Conservation (phyloP, 1,140 invertebrate species). For the Ips nitidus region DNA sequence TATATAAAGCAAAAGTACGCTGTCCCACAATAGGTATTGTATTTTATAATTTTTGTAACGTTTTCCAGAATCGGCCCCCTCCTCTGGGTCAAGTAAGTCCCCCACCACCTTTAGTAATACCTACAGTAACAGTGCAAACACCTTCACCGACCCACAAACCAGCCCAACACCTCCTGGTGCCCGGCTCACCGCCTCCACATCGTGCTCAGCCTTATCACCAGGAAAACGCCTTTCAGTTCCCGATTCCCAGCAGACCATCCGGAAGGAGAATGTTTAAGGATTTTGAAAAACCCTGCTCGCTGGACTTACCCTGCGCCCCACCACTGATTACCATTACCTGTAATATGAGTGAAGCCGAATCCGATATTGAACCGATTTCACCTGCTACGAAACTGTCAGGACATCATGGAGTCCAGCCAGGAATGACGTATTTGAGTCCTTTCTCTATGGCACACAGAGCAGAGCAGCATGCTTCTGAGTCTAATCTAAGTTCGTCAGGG, state of each 20-base stretch:
- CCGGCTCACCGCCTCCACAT: constrained; percentile 65
- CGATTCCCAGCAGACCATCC: constrained; percentile 39
- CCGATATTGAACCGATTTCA: constrained; percentile 66
- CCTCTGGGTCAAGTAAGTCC: constrained; percentile 51
- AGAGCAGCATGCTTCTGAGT: constrained; percentile 74
- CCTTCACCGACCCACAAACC: constrained; percentile 59
- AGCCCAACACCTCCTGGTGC: constrained; percentile 46
- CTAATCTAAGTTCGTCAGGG: constrained; percentile 78
- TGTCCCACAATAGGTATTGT: neutral
- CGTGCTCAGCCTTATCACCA: constrained; percentile 50
- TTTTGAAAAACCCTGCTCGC: constrained; percentile 61
- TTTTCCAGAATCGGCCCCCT: constrained; percentile 55
- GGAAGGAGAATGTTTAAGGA: constrained; percentile 54
- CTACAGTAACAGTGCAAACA: constrained; percentile 63
- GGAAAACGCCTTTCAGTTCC: constrained; percentile 50
- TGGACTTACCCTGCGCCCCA: constrained; percentile 66
- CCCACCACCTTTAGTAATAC: constrained; percentile 59
- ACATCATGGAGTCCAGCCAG: constrained; percentile 53
- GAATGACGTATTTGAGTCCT: constrained; percentile 74
- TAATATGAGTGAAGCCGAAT: constrained; percentile 72
- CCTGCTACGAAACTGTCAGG: constrained; percentile 53
- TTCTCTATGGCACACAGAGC: constrained; percentile 69
- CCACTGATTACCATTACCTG: constrained; percentile 74
- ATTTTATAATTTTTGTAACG: neutral
- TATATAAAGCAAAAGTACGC: constrained; percentile 44